These are phyloP conservation scores for Tapirus terrestris DNA, from an alignment of 2,113 vertebrate genomes.

Conservation along the genomic window DNA sequence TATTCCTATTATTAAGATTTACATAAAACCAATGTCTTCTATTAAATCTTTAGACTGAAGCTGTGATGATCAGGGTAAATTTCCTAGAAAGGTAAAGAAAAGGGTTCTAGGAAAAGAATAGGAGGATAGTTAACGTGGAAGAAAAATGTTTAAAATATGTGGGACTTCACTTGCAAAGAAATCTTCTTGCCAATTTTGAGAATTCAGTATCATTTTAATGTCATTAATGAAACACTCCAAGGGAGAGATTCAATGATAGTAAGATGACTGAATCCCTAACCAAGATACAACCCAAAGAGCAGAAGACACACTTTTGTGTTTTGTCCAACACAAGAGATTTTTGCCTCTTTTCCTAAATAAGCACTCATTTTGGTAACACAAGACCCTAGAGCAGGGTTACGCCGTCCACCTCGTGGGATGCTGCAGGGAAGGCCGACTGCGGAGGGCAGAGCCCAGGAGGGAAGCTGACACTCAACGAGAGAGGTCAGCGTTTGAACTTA, in stretches of 20 bases:
- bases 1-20: background rate
- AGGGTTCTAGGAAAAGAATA: background rate
- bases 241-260: background rate
- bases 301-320: background rate
- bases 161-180: background rate
- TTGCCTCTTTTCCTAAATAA: background rate
- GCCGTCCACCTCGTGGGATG: background rate
- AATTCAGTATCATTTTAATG: background rate
- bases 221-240: background rate
- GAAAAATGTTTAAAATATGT: background rate
- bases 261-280: background rate
- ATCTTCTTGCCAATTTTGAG: background rate
- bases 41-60: background rate
- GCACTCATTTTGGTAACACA: constrained; percentile 4
- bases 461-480: background rate
- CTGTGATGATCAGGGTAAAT: background rate
- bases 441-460: background rate
- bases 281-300: background rate
- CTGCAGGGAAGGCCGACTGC: background rate
- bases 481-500: background rate
- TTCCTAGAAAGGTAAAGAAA: background rate
- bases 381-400: background rate
- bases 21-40: constrained; percentile 3
- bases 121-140: background rate
- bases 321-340: background rate